Base-by-base conservation (phyloP, 2,113 vertebrate genomes). In the Amblyornis subalaris region DNA sequence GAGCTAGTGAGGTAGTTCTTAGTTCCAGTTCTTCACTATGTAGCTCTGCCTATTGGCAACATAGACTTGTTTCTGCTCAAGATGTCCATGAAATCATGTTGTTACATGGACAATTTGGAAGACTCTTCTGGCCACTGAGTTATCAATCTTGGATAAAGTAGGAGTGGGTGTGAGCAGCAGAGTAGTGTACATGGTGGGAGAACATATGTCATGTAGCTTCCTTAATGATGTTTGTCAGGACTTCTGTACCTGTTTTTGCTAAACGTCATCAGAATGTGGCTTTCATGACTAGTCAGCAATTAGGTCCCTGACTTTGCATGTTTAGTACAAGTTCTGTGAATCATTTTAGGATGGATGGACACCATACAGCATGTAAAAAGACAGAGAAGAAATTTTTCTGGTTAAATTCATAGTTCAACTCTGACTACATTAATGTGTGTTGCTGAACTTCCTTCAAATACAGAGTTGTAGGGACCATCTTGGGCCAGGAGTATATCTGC, bases 1-100 rank as follows among this genome's bases (percentile, higher is more conserved):
- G 29, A 74, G 23, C 22, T 50, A 10, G 21, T 5, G 8, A 85
- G 23, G 9, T 74, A 29, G 57, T 60, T 78, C 11, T 14, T 47
- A 48, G 22, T 74, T 85, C 24, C 18, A 22, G 13, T 78, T 91
- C 79, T 75, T 40, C 21, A 8, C 33, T 72, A 4, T 48, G 8
- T 88, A 7, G 16, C 1, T 45, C 6, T 60, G 8, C 20, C 33
- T 81, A 0, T 66, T 44, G 40, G 19, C 5, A 33, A 0, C 51
- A 19, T 14, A n/a, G 51, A 42, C 9, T 23, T 58, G 7, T 77
- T 91, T 87, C 3, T 1, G 15, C 45, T 89, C 44, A 65, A 25
- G n/a, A 19, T 24, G n/a, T 75, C 24, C 14, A 8, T 48, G 21
- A 24, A 42, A 18, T 53, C 2, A 0, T 17, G 15, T 72, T 64